Conservation (phyloP, 1,140 invertebrate genomes). For the Scylla paramamosain region DNA sequence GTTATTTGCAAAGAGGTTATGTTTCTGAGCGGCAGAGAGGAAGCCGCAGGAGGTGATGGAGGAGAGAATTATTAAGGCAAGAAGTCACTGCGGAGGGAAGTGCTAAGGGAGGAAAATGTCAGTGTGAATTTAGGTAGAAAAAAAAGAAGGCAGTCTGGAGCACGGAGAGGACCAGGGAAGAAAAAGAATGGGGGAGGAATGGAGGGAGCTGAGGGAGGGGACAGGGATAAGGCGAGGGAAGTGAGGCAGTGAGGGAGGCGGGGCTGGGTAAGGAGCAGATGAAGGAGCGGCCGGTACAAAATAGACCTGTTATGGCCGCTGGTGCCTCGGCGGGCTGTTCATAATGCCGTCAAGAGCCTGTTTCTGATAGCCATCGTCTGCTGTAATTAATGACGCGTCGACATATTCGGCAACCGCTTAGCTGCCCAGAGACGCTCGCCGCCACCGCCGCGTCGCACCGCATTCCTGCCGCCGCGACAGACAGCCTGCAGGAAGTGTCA, state of each 20-base stretch:
- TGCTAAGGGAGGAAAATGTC: background rate
- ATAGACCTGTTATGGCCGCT: constrained; percentile 49
- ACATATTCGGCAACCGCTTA: constrained; percentile 37
- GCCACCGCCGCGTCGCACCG: background rate
- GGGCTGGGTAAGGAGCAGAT: background rate
- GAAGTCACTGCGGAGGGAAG: background rate
- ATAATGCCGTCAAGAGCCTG: constrained; percentile 52
- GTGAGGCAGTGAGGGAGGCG: background rate
- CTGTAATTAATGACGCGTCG: constrained; percentile 55
- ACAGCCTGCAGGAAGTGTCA: constrained; percentile 10
- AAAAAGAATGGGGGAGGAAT: background rate
- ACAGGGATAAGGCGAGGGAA: background rate
- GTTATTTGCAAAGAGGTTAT: background rate
- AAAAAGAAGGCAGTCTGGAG: background rate
- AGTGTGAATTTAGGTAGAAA: background rate
- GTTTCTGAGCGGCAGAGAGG: background rate
- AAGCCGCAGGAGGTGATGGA: no score
- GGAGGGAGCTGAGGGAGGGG: background rate
- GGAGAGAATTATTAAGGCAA: background rate
- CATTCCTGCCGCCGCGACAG: background rate
- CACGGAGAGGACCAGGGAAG: background rate
- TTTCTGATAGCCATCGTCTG: constrained; percentile 61
- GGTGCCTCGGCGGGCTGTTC: constrained; percentile 37
- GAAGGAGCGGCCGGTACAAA: background rate
- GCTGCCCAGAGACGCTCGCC: background rate